Base-by-base conservation (phyloP, 2,113 vertebrate species). In the Agelaius tricolor region DNA sequence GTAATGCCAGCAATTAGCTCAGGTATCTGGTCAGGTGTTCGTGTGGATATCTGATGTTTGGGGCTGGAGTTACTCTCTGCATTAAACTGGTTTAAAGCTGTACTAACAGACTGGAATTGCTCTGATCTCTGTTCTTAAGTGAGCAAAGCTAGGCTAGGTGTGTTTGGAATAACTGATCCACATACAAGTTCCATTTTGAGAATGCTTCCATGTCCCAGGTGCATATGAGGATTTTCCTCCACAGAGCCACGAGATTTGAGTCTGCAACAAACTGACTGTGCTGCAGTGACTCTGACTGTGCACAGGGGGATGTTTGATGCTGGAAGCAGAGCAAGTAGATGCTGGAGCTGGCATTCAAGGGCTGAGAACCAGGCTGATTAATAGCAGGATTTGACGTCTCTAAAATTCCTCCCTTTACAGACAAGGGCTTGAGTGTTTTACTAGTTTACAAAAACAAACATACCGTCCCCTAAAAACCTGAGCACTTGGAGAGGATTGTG, bases 231-330 rank as follows among this genome's bases (percentile, higher is more conserved):
- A 33, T 65, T 86, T 94, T 89, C n/a, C 41, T 54, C 3, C 3
- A 0, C 21, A 58, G 35, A 44, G 6, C 71, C 13, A 0, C 17
- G 57, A 58, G 71, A 57, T 73, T 19, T 51, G 54, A 73, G 35
- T 24, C 47, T 74, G 27, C 24, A 83, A 2, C 33, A 66, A 31
- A 26, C 6, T 24, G 39, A 4, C 14, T 58, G n/a, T 67, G 84
- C 37, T 66, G 51, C 37, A 54, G 37, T 0, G 0, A 3, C 22
- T n/a, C n/a, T 41, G 6, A 0, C 30, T 30, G 33, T 59, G 46
- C 43, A 15, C 43, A 35, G 47, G 47, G 49, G 15, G 21, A 15
- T 71, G 49, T 54, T 47, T 46, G n/a, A 13, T 67, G 62, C 68
- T 65, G 68, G 57, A 62, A 47, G 47, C 4, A 71, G 46, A 84